Conservation (phyloP, 2,113 vertebrate species). For the Psittacula cyanocephala region DNA sequence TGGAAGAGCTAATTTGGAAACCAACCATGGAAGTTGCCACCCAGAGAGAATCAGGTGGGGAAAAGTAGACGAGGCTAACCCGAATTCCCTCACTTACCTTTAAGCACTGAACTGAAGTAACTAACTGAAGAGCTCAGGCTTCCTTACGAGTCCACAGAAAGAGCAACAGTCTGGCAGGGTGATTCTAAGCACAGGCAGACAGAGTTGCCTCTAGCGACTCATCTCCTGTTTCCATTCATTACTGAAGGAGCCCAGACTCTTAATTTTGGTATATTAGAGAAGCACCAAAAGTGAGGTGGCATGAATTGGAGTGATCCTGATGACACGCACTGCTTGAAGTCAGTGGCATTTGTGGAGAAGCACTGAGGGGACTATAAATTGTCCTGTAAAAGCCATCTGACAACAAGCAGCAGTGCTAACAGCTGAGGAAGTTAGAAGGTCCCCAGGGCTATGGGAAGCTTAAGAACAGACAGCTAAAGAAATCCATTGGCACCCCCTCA, state of each 20-base stretch:
- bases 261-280: neutral
- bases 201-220: neutral
- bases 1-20: neutral
- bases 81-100: conserved; percentile 24
- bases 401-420: neutral
- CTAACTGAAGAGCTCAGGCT: neutral
- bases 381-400: neutral
- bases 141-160: neutral
- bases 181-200: neutral
- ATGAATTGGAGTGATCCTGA: neutral
- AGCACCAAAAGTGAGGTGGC: neutral
- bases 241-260: neutral
- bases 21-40: neutral
- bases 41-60: neutral
- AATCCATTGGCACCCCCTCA: neutral
- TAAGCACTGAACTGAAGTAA: conserved; percentile 3
- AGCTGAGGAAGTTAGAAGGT: neutral
- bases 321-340: neutral
- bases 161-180: neutral
- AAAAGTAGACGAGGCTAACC: neutral
- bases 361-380: neutral
- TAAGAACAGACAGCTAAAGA: neutral
- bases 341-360: neutral
- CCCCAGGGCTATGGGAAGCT: neutral
- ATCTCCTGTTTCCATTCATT: neutral